phyloP scores from a whole-genome alignment of 2,797 vertebrate genomes.

The Semotilus atromaculatus region DNA sequence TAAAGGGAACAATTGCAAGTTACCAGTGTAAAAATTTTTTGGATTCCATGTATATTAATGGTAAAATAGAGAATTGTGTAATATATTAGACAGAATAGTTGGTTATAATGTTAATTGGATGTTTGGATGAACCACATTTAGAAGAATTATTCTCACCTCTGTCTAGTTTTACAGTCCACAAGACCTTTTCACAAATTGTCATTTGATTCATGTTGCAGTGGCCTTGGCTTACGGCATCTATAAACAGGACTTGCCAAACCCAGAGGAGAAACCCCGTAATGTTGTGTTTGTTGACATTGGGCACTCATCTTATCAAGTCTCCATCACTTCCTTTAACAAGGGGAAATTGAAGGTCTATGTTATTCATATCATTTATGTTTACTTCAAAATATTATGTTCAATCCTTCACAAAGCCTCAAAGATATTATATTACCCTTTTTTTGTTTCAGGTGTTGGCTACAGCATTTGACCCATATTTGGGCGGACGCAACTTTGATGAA shows the following conservation, averaged over 20 bases:
- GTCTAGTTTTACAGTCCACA: not conserved
- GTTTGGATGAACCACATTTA: not conserved
- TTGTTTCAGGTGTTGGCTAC: constrained; percentile 88
- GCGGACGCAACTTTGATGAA: constrained; percentile 93
- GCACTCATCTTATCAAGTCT: constrained; percentile 95
- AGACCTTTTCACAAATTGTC: not conserved
- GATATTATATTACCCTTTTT: not conserved
- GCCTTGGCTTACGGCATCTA: constrained; percentile 97
- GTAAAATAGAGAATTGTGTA: not conserved
- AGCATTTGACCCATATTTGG: constrained; percentile 88
- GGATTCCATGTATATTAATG: not conserved
- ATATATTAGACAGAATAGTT: not conserved
- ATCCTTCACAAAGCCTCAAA: constrained; percentile 23
- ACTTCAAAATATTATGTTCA: constrained; percentile 25
- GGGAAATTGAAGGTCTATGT: constrained; percentile 92
- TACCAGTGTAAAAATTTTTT: not conserved
- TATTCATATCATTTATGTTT: not conserved
- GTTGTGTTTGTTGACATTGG: constrained; percentile 98
- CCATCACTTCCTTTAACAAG: constrained; percentile 94
- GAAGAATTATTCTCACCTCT: not conserved
- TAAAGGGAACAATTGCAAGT: not conserved
- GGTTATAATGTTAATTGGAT: not conserved
- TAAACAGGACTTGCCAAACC: constrained; percentile 93
- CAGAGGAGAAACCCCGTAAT: constrained; percentile 95
- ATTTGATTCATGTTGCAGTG: constrained; percentile 75